phyloP scores from a whole-genome alignment of 1,140 invertebrate species.

The Scaptomyza graminum region DNA sequence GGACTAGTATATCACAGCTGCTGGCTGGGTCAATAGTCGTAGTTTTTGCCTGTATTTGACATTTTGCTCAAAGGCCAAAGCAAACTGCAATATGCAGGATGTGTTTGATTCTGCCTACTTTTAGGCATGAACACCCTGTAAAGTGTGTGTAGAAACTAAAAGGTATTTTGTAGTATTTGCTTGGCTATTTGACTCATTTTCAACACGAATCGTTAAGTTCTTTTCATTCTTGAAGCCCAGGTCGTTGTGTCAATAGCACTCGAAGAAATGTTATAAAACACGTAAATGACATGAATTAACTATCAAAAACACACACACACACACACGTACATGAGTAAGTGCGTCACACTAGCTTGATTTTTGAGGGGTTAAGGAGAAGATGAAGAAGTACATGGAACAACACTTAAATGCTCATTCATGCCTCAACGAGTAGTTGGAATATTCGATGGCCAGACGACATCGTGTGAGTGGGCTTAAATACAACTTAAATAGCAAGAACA shows the following conservation, averaged over 20 bases:
- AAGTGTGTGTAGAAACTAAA: too few relatives aligned
- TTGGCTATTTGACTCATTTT: too few relatives aligned
- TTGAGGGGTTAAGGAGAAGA: too few relatives aligned
- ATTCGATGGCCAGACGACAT: constrained; percentile 23
- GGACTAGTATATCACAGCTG: too few relatives aligned
- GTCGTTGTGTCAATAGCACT: background rate
- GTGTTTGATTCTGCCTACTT: too few relatives aligned
- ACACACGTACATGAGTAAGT: too few relatives aligned
- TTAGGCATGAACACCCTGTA: too few relatives aligned
- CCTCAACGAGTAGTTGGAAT: constrained; percentile 28
- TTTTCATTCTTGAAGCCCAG: background rate
- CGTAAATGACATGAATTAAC: background rate
- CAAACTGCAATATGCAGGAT: background rate
- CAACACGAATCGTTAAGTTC: background rate
- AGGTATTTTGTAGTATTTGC: too few relatives aligned
- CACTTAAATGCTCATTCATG: constrained; percentile 57
- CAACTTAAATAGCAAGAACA: too few relatives aligned
- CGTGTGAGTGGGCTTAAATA: background rate
- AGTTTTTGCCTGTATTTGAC: constrained; percentile 16
- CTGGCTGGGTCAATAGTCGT: constrained; percentile 21
- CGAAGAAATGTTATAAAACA: constrained; percentile 7
- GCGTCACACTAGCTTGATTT: background rate
- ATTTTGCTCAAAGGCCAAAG: constrained; percentile 11
- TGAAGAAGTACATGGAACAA: constrained; percentile 36
- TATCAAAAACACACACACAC: constrained; percentile 1